Percentiles rank a stretch among this genome's conserved stretches.
Evolutionary conservation across 2,113 vertebrate genomes (phyloP).

Genomic region (Ailuropoda melanoleuca): DNA sequence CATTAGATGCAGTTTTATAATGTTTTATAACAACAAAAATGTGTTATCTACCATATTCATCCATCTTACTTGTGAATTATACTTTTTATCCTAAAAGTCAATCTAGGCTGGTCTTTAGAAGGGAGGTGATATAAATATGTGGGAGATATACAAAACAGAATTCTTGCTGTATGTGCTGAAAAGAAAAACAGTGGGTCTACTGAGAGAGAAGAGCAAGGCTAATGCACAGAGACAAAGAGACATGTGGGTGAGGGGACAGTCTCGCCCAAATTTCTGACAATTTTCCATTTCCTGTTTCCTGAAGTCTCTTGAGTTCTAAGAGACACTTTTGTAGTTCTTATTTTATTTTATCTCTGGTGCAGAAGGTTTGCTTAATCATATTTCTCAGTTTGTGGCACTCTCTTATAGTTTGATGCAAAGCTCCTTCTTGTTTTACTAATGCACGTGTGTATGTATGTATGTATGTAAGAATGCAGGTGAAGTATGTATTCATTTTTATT

Average conservation of each 20-base stretch:
- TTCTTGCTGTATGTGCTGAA: not conserved
- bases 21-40: not conserved
- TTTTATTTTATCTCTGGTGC: not conserved
- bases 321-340: not conserved
- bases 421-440: not conserved
- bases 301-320: not conserved
- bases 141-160: not conserved
- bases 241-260: too few species aligned
- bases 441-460: not conserved
- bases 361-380: not conserved
- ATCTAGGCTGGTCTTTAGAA: not conserved
- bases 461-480: not conserved
- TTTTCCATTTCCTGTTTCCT: not conserved
- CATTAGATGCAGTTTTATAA: not conserved
- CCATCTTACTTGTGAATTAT: not conserved
- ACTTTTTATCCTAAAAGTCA: not conserved
- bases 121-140: not conserved
- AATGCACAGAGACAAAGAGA: not conserved
- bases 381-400: not conserved
- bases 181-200: not conserved
- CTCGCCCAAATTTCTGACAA: not conserved
- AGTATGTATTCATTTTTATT: not conserved
- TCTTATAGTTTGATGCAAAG: not conserved
- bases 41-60: not conserved
- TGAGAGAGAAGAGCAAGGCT: not conserved